Evolutionary conservation across 2,113 vertebrate species (phyloP).

Genomic region (Amphiprion percula): DNA sequence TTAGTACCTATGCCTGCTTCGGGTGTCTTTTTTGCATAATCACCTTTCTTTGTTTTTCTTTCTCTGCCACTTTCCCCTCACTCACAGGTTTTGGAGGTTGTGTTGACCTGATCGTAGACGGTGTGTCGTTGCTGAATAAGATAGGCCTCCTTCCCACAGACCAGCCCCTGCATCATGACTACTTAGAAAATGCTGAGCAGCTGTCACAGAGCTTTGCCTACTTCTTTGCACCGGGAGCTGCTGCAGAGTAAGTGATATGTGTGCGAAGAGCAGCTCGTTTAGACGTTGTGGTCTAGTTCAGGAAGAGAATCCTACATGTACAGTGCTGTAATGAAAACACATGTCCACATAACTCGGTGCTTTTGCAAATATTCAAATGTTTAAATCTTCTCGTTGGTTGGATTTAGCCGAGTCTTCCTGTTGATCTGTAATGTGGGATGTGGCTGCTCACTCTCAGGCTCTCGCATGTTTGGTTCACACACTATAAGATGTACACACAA

Average conservation of each 20-base stretch:
- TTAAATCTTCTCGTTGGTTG: no score
- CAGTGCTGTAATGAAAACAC: neutral
- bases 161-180: conserved; percentile 85
- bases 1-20: neutral
- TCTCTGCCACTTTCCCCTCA: neutral
- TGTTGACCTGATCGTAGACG: conserved; percentile 87
- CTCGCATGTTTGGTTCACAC: conserved; percentile 10
- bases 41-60: neutral
- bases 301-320: neutral
- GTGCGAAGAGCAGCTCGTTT: neutral
- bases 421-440: no score
- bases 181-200: conserved; percentile 83
- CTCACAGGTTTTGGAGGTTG: conserved; percentile 88
- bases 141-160: conserved; percentile 78
- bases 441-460: neutral
- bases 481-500: neutral
- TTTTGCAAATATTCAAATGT: neutral
- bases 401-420: no score
- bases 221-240: conserved; percentile 88
- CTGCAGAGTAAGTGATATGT: conserved; percentile 85
- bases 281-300: neutral
- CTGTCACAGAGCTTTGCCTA: conserved; percentile 88
- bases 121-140: conserved; percentile 84
- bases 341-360: neutral
- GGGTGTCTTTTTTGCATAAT: neutral